These are phyloP conservation scores for Antennarius striatus DNA, from an alignment of 2,113 vertebrate species.

Conservation along the genomic window DNA sequence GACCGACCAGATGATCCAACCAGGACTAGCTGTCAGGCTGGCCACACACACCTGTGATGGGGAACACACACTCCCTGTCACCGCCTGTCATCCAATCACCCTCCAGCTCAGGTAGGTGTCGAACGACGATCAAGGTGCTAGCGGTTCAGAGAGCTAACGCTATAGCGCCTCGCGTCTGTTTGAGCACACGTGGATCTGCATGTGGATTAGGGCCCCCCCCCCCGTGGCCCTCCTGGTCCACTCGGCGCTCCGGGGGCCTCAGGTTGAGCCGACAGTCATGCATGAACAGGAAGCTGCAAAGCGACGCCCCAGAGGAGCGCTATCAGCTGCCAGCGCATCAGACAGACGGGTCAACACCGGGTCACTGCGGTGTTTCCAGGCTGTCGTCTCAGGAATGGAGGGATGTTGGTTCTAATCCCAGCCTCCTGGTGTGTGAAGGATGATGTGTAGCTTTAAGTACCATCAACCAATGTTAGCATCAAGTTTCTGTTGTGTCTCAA, in stretches of 20 bases:
- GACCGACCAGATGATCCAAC: slow-evolving; percentile 54
- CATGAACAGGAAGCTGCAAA: slow-evolving; percentile 48
- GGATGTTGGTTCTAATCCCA: no score
- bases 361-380: slow-evolving; percentile 3
- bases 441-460: no score
- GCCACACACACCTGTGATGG: slow-evolving; percentile 78
- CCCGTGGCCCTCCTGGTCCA: slow-evolving; percentile 35
- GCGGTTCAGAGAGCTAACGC: no score
- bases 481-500: no score
- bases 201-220: slow-evolving; percentile 18
- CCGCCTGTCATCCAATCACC: slow-evolving; percentile 59
- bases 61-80: slow-evolving; percentile 73
- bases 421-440: no score
- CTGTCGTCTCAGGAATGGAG: not conserved
- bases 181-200: not conserved
- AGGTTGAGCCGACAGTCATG: slow-evolving; percentile 60
- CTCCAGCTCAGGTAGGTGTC: slow-evolving; percentile 39
- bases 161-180: no score
- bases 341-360: slow-evolving; percentile 18
- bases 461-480: no score
- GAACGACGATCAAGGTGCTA: slow-evolving; percentile 10
- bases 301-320: slow-evolving; percentile 53
- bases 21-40: slow-evolving; percentile 75
- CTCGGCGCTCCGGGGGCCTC: slow-evolving; percentile 30
- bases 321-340: slow-evolving; percentile 43